Percentiles rank a stretch among this genome's conserved stretches.
Conservation (phyloP, 1,140 invertebrate species). For the Drosophila takahashii region DNA sequence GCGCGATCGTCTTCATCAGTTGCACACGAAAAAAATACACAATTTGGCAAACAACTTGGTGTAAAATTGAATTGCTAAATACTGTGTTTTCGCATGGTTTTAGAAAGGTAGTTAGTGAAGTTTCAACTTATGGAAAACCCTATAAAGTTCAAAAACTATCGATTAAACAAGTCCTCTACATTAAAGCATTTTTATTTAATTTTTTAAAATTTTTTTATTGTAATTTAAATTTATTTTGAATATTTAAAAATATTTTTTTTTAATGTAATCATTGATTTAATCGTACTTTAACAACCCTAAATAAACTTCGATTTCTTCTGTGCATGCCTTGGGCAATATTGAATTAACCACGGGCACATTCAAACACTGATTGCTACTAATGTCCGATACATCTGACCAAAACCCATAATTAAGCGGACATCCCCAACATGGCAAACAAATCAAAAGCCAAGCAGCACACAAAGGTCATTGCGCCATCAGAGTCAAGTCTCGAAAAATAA, state of each 20-base stretch:
- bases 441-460: slow-evolving; percentile 25
- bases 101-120: slow-evolving; percentile 1
- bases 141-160: not conserved
- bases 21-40: slow-evolving; percentile 18
- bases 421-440: slow-evolving; percentile 31
- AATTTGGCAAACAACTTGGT: not conserved
- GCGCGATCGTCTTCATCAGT: slow-evolving; percentile 17
- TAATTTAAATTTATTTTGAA: too few relatives aligned
- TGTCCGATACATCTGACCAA: slow-evolving; percentile 32
- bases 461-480: slow-evolving; percentile 70
- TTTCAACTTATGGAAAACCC: not conserved
- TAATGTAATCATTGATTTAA: not conserved
- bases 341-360: slow-evolving; percentile 17
- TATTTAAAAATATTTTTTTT: too few relatives aligned
- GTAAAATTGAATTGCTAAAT: not conserved
- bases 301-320: slow-evolving; percentile 1
- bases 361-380: slow-evolving; percentile 32
- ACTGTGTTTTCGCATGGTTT: not conserved
- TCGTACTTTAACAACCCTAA: not conserved
- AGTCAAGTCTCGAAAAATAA: slow-evolving; percentile 28
- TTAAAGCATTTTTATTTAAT: too few relatives aligned
- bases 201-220: too few relatives aligned
- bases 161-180: too few relatives aligned
- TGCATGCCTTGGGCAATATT: slow-evolving; percentile 26
- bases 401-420: slow-evolving; percentile 56